A percentile compares a stretch with the other conserved stretches of the same genome.
Evolutionary conservation across 2,888 invertebrate genomes (phyloP).

Genomic region (Patella caerulea): DNA sequence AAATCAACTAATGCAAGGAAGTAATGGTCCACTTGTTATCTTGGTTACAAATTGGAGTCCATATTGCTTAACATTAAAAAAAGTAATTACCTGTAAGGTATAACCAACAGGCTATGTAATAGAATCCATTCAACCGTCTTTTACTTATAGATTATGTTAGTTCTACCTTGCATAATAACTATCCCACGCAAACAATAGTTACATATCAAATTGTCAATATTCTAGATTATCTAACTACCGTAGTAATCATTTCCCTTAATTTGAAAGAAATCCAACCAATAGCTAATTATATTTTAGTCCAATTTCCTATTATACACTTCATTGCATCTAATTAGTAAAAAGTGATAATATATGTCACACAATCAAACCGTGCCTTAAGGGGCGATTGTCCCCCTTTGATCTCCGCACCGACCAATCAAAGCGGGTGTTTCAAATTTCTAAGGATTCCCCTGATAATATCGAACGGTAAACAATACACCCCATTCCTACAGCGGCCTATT

Average conservation of each 20-base stretch:
- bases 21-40: no score
- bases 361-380: background rate
- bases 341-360: constrained; percentile 18
- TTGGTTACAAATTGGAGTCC: no score
- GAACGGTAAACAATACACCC: constrained; percentile 7
- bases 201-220: no score
- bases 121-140: no score
- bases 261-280: constrained; percentile 17
- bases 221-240: no score
- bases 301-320: constrained; percentile 30
- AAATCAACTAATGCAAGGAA: no score
- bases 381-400: background rate
- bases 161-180: no score
- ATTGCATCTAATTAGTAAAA: constrained; percentile 23
- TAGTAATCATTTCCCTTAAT: background rate
- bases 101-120: no score
- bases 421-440: constrained; percentile 1
- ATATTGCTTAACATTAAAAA: no score
- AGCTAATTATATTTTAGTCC: constrained; percentile 22
- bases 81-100: no score
- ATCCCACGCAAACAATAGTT: no score
- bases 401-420: background rate
- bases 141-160: no score
- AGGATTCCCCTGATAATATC: constrained; percentile 4
- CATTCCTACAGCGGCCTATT: constrained; percentile 1